A percentile compares a stretch with the other conserved stretches of the same genome.
Evolutionary conservation across 2,113 vertebrate genomes (phyloP).

Genomic region (Leucosticte australis): DNA sequence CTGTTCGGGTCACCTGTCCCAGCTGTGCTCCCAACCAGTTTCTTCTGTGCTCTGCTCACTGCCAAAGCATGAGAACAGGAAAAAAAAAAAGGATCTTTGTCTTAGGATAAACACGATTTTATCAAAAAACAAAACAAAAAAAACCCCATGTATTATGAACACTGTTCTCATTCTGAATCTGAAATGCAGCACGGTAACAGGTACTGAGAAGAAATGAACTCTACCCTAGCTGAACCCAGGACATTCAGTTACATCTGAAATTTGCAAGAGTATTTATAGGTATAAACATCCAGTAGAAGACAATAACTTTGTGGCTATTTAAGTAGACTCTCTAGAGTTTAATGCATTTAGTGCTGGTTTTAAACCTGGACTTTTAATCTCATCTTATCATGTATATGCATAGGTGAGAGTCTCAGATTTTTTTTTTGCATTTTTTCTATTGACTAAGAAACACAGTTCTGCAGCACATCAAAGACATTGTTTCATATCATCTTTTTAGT

Average conservation of each 20-base stretch:
- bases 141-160: neutral
- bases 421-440: neutral
- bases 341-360: neutral
- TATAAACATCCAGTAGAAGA: neutral
- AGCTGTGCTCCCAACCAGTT: neutral
- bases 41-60: neutral
- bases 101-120: neutral
- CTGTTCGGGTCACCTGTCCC: fast-evolving
- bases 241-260: neutral
- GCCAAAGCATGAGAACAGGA: neutral
- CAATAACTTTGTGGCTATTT: neutral
- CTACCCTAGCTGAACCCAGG: neutral
- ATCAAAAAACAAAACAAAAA: neutral
- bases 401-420: neutral
- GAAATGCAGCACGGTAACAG: neutral
- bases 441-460: neutral
- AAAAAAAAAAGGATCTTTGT: neutral
- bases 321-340: neutral
- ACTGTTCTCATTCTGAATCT: neutral
- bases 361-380: neutral
- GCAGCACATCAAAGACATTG: neutral
- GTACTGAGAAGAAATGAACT: neutral
- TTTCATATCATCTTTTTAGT: neutral
- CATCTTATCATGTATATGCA: neutral
- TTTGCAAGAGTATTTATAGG: neutral